Evolutionary conservation across 2,113 vertebrate species (phyloP).

Genomic region (Varanus salvator): DNA sequence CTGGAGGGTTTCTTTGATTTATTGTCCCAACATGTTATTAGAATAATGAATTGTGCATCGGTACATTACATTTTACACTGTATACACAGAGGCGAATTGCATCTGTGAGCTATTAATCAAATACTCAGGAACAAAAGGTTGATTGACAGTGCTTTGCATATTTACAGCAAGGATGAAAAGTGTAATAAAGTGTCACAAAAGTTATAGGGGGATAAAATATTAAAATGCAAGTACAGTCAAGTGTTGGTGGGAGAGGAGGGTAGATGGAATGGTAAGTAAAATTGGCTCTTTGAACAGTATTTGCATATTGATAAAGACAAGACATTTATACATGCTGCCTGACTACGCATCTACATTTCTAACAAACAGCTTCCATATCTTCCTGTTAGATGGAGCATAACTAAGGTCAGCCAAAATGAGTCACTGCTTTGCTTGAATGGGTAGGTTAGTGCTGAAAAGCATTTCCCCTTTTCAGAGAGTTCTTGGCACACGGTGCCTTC

Average conservation of each 20-base stretch:
- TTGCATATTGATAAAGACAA: neutral
- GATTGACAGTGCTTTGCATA: slow-evolving; percentile 70
- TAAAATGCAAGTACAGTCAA: slow-evolving; percentile 59
- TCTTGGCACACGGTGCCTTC: no score
- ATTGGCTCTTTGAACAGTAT: slow-evolving; percentile 25
- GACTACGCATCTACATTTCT: neutral
- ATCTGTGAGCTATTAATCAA: slow-evolving; percentile 73
- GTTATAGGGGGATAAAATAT: slow-evolving; percentile 62
- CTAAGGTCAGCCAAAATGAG: neutral
- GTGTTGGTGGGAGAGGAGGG: slow-evolving; percentile 1
- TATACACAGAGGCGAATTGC: slow-evolving; percentile 48
- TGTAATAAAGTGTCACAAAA: slow-evolving; percentile 62
- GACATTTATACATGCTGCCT: neutral
- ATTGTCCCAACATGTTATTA: slow-evolving; percentile 57
- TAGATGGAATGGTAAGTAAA: slow-evolving; percentile 14
- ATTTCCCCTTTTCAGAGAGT: neutral
- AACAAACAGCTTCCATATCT: slow-evolving; percentile 12
- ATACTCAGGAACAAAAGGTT: slow-evolving; percentile 71
- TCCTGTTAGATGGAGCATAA: neutral
- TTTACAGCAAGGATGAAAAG: slow-evolving; percentile 68
- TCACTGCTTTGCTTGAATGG: neutral
- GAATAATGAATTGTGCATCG: slow-evolving; percentile 63
- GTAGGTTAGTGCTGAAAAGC: neutral
- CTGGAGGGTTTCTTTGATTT: slow-evolving; percentile 68
- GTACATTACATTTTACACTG: slow-evolving; percentile 48